These are phyloP conservation scores for Mus caroli DNA, from an alignment of 2,797 vertebrate species.

Conservation along the genomic window DNA sequence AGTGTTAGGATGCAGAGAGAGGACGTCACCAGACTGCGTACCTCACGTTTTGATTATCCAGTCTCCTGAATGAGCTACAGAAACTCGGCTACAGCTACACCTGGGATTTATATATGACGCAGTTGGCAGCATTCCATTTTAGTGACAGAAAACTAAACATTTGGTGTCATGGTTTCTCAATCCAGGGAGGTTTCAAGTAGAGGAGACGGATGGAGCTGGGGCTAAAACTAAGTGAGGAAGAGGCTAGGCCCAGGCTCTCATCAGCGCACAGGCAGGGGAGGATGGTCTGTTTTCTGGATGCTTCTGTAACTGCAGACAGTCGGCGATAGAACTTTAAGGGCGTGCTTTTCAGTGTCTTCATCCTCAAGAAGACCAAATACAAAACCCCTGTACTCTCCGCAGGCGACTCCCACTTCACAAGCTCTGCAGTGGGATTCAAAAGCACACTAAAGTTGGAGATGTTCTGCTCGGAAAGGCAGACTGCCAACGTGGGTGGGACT, in stretches of 20 bases:
- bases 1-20: background rate
- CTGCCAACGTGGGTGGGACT: background rate
- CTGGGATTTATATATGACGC: no score
- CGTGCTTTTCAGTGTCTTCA: background rate
- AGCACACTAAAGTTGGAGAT: background rate
- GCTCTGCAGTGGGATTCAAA: background rate
- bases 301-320: background rate
- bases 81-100: background rate
- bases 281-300: background rate
- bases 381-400: background rate
- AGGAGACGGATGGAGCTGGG: background rate
- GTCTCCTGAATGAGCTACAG: background rate
- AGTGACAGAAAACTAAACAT: background rate
- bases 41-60: background rate
- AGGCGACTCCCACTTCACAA: background rate
- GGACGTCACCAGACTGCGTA: background rate
- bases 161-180: background rate
- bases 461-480: background rate
- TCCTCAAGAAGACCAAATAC: background rate
- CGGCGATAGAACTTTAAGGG: background rate
- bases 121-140: background rate
- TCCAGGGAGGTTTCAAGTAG: background rate
- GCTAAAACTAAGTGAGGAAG: background rate
- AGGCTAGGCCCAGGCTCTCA: background rate
- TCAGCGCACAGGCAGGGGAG: background rate